Percentiles rank a stretch among this genome's conserved stretches.
Evolutionary conservation across 2,113 vertebrate genomes (phyloP).

Genomic region (Perccottus glenii): DNA sequence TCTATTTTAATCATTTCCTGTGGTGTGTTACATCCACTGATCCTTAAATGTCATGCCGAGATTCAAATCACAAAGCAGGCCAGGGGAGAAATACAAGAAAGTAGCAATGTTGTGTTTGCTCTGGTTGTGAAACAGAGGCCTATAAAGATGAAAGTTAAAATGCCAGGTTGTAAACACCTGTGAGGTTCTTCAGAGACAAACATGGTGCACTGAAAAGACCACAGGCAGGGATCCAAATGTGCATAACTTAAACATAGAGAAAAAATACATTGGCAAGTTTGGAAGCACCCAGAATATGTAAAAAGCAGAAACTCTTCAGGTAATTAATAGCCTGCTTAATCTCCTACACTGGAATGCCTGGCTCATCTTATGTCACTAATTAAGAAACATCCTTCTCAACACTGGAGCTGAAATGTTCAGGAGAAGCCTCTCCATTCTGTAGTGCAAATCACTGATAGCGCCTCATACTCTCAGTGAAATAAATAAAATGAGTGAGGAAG

Average conservation of each 20-base stretch:
- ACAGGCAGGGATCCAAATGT: not conserved
- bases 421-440: conserved; percentile 45
- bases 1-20: conserved; percentile 2
- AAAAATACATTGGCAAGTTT: no score
- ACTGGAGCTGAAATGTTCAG: conserved; percentile 38
- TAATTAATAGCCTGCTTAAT: conserved; percentile 6
- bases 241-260: no score
- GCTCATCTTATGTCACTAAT: conserved; percentile 12
- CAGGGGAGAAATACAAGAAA: not conserved
- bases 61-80: conserved; percentile 23
- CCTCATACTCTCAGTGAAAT: conserved; percentile 48
- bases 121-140: conserved; percentile 1
- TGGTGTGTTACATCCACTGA: conserved; percentile 3
- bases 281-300: not conserved
- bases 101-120: not conserved
- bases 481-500: conserved; percentile 40
- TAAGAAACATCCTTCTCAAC: conserved; percentile 27
- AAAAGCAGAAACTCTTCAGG: not conserved
- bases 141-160: not conserved
- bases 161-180: conserved; percentile 6
- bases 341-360: not conserved
- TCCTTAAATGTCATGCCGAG: conserved; percentile 26
- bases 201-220: not conserved
- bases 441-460: conserved; percentile 57
- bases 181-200: conserved; percentile 17